Evolutionary conservation across 2,888 invertebrate genomes (phyloP).

Genomic region (Agrochola litura): DNA sequence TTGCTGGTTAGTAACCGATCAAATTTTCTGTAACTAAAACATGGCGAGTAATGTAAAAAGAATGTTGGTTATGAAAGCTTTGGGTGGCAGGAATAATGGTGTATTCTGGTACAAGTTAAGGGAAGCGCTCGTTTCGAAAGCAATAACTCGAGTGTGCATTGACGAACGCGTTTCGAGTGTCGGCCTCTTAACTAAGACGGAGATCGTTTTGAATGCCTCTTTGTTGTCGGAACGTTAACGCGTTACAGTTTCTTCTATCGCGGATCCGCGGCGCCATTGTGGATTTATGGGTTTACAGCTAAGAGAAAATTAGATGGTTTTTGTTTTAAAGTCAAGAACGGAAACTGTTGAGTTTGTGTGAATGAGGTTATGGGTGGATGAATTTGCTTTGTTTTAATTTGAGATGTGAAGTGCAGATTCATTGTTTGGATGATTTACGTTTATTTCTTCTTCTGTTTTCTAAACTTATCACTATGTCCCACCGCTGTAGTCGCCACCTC

Average conservation of each 20-base stretch:
- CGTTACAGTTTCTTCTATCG: slow-evolving; percentile 70
- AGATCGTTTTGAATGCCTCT: slow-evolving; percentile 84
- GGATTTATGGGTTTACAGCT: slow-evolving; percentile 63
- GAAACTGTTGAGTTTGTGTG: slow-evolving; percentile 17
- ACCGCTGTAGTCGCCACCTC: background rate
- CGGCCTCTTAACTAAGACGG: slow-evolving; percentile 83
- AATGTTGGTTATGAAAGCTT: background rate
- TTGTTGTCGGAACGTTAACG: slow-evolving; percentile 75
- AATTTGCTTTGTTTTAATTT: slow-evolving; percentile 15
- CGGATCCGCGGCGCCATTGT: slow-evolving; percentile 57
- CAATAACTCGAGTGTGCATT: slow-evolving; percentile 86
- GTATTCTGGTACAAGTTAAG: slow-evolving; percentile 66
- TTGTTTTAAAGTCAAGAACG: slow-evolving; percentile 56
- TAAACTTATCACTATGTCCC: too few species aligned
- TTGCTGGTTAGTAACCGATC: slow-evolving; percentile 30
- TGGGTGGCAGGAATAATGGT: background rate
- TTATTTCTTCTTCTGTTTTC: background rate
- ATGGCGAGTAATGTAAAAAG: slow-evolving; percentile 28
- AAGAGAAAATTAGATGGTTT: slow-evolving; percentile 67
- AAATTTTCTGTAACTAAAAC: background rate
- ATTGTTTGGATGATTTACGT: background rate
- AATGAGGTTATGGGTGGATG: slow-evolving; percentile 3
- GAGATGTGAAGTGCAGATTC: slow-evolving; percentile 1
- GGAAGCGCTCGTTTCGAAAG: slow-evolving; percentile 82
- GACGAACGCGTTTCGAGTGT: slow-evolving; percentile 85